Conservation (phyloP, 2,113 vertebrate genomes). For the Dolichotis patagonum region DNA sequence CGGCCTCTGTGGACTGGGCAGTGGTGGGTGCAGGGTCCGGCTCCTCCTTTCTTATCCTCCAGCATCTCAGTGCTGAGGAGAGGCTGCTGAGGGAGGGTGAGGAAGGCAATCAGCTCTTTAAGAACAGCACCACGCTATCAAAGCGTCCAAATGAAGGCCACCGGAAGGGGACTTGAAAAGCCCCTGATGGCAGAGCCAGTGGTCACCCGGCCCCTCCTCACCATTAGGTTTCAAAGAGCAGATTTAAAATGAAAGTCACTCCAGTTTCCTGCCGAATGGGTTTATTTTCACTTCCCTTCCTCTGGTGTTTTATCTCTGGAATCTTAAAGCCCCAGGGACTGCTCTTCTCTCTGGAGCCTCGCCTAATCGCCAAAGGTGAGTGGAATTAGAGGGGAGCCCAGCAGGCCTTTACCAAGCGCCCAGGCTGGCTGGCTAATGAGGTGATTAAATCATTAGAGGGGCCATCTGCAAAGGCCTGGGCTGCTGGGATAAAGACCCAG, state of each 20-base stretch:
- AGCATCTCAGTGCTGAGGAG: not conserved
- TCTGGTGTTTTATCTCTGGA: slow-evolving; percentile 76
- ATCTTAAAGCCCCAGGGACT: not conserved
- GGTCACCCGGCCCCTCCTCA: fast-evolving
- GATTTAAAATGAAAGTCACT: slow-evolving; percentile 80
- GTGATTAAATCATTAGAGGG: slow-evolving; percentile 97
- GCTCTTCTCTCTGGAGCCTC: slow-evolving; percentile 70
- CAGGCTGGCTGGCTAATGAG: slow-evolving; percentile 95
- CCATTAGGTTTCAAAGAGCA: not conserved
- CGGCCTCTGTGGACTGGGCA: fast-evolving
- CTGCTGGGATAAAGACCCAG: slow-evolving; percentile 87
- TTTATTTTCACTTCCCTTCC: slow-evolving; percentile 81
- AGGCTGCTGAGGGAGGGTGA: not conserved
- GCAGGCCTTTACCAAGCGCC: slow-evolving; percentile 88
- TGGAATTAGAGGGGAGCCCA: slow-evolving; percentile 89
- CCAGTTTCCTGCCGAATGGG: slow-evolving; percentile 82
- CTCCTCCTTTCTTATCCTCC: not conserved
- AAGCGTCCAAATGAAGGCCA: not conserved
- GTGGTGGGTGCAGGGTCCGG: fast-evolving
- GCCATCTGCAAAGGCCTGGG: slow-evolving; percentile 89
- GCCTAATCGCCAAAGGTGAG: slow-evolving; percentile 84
- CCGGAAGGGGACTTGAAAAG: not conserved
- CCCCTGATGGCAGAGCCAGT: fast-evolving
- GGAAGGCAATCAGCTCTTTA: not conserved
- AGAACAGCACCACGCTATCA: not conserved